Conservation (phyloP, 1,140 invertebrate genomes). For the Globodera ellingtonae region DNA sequence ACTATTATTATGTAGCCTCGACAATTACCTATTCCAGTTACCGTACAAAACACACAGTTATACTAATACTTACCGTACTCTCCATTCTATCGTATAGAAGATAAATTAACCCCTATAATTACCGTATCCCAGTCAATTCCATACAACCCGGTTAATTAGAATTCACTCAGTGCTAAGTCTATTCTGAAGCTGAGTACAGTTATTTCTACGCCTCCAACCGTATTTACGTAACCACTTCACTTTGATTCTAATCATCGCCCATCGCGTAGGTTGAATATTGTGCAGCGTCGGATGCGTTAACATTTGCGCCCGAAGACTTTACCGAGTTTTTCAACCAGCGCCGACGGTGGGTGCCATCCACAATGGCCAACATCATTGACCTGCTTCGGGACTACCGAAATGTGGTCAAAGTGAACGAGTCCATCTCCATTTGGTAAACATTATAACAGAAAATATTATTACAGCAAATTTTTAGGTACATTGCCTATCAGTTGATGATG, state of each 20-base stretch:
- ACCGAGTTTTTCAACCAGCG: conserved; percentile 73
- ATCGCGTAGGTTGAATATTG: conserved; percentile 71
- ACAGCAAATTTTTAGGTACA: conserved; percentile 46
- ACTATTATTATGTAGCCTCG: too few relatives aligned
- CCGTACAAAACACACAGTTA: too few relatives aligned
- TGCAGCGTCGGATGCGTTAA: conserved; percentile 73
- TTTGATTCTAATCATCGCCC: not conserved
- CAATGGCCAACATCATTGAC: conserved; percentile 74
- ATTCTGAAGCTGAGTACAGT: too few relatives aligned
- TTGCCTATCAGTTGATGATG: conserved; percentile 61
- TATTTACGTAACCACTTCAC: not conserved
- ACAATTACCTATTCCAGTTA: too few relatives aligned
- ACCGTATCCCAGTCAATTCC: too few relatives aligned
- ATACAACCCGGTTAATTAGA: too few relatives aligned
- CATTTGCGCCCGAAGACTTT: conserved; percentile 73
- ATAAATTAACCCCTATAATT: too few relatives aligned
- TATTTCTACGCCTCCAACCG: too few relatives aligned
- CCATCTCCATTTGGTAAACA: conserved; percentile 71
- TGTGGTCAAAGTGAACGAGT: conserved; percentile 70
- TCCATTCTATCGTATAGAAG: too few relatives aligned
- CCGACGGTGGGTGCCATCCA: conserved; percentile 73
- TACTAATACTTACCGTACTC: too few relatives aligned
- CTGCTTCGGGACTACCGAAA: conserved; percentile 69
- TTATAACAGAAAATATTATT: not conserved
- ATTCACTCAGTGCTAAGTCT: too few relatives aligned